These are phyloP conservation scores for Leontocebus nigricollis DNA, from an alignment of 2,797 vertebrate species.

Conservation along the genomic window DNA sequence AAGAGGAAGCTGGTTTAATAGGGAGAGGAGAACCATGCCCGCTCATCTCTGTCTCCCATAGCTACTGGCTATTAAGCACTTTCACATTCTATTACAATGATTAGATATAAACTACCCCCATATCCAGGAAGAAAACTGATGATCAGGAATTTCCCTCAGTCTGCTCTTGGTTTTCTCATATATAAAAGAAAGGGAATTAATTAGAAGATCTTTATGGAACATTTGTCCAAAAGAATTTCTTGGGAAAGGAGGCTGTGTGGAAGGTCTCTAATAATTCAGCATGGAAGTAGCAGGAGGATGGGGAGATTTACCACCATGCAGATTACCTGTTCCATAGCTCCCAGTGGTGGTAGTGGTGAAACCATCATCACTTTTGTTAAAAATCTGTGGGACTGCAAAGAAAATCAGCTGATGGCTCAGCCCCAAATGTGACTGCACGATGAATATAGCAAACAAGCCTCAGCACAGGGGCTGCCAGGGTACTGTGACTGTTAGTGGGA, in stretches of 20 bases:
- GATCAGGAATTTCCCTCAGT: background rate
- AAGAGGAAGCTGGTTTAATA: background rate
- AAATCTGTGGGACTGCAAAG: slow-evolving; percentile 64
- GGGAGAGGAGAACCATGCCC: background rate
- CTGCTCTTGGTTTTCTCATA: background rate
- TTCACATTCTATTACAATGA: background rate
- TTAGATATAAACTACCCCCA: background rate
- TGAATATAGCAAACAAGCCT: background rate
- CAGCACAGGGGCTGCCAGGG: background rate
- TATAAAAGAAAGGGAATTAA: background rate
- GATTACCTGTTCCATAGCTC: slow-evolving; percentile 41
- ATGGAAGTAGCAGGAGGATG: background rate
- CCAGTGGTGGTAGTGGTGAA: background rate
- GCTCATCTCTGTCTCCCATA: background rate
- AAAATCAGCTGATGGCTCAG: slow-evolving; percentile 30
- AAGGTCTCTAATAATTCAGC: background rate
- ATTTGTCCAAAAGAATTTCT: background rate
- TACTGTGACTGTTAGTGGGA: background rate
- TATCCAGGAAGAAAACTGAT: background rate
- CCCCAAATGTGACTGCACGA: background rate
- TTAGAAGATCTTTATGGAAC: background rate
- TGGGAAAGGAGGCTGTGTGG: background rate
- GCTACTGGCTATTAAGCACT: background rate
- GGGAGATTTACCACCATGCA: background rate
- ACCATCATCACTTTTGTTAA: background rate